Percentiles rank a stretch among this genome's conserved stretches.
Evolutionary conservation across 2,888 invertebrate genomes (phyloP).

Genomic region (Meta bourneti): DNA sequence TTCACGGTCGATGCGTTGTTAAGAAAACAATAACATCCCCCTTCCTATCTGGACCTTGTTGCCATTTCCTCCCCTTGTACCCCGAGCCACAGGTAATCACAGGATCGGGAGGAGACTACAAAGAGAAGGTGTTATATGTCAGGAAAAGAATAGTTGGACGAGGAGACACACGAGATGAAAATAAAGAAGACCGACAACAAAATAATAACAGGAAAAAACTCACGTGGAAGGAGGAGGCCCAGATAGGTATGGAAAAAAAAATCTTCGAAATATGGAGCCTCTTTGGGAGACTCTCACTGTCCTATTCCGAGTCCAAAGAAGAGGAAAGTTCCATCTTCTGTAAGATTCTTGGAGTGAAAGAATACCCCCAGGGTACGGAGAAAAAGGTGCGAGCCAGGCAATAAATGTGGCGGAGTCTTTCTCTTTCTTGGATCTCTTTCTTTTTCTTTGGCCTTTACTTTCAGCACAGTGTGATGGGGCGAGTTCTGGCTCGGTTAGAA

Average conservation of each 20-base stretch:
- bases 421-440: conserved; percentile 28
- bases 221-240: not conserved
- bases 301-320: conserved; percentile 32
- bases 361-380: conserved; percentile 44
- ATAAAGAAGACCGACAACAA: conserved; percentile 3
- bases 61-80: conserved; percentile 47
- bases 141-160: conserved; percentile 31
- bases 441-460: conserved; percentile 40
- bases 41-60: conserved; percentile 53
- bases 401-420: conserved; percentile 68
- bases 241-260: conserved; percentile 5
- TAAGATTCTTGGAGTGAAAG: conserved; percentile 63
- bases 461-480: conserved; percentile 35
- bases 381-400: conserved; percentile 66
- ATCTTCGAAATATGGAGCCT: conserved; percentile 60
- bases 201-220: not conserved
- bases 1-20: conserved; percentile 68
- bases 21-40: conserved; percentile 71
- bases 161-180: conserved; percentile 32
- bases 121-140: conserved; percentile 69
- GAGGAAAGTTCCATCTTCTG: conserved; percentile 69
- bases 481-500: conserved; percentile 39
- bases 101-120: conserved; percentile 40
- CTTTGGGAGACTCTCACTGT: conserved; percentile 51
- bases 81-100: conserved; percentile 69